Conservation (phyloP, 2,888 invertebrate species). For the Muschampia plurimacula region DNA sequence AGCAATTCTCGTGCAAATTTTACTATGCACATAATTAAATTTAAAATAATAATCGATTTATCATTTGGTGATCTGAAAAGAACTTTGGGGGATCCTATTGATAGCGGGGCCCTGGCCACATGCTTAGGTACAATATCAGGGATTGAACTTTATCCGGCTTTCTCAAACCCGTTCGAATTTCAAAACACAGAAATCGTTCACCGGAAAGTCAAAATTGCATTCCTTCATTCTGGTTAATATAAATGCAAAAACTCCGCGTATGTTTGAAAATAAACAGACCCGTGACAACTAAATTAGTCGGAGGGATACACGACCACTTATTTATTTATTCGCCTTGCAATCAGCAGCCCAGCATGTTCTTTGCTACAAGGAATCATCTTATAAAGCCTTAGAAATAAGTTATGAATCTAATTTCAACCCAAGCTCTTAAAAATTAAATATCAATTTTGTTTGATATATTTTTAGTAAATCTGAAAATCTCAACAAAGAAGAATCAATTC, state of each 20-base stretch:
- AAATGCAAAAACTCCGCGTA: conserved; percentile 38
- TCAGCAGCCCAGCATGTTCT: conserved; percentile 58
- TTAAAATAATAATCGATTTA: no score
- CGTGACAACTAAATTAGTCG: conserved; percentile 65
- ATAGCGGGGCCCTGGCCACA: not conserved
- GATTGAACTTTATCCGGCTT: not conserved
- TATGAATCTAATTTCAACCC: conserved; percentile 32
- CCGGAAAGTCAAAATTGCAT: conserved; percentile 10
- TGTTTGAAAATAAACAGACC: conserved; percentile 55
- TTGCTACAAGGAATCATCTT: conserved; percentile 30
- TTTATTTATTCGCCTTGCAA: conserved; percentile 66
- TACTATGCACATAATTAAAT: no score
- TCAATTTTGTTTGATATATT: conserved; percentile 10
- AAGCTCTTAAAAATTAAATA: not conserved
- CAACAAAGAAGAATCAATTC: conserved; percentile 2
- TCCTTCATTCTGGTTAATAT: conserved; percentile 5
- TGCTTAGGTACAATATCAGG: no score
- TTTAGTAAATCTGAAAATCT: not conserved
- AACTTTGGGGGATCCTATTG: no score
- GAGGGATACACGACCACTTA: conserved; percentile 50
- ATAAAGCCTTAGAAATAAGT: not conserved
- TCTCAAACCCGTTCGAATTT: not conserved
- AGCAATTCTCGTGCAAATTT: no score
- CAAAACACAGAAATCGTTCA: conserved; percentile 1
- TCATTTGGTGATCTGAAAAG: no score